A percentile compares a stretch with the other conserved stretches of the same genome.
Evolutionary conservation across 2,888 invertebrate genomes (phyloP).

Genomic region (Bugula neritina): DNA sequence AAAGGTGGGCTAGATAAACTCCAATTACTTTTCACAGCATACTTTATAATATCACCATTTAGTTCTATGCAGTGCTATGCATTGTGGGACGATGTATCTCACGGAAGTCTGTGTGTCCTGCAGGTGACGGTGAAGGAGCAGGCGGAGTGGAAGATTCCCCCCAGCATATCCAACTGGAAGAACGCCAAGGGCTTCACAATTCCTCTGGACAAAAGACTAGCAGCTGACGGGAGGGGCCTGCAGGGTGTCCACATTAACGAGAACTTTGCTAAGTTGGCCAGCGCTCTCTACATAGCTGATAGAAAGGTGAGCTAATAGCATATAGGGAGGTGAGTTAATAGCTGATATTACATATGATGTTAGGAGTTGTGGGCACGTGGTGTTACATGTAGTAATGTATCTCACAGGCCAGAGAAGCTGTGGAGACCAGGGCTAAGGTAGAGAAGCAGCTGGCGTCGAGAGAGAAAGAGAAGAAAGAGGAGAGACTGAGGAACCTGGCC

Average conservation of each 20-base stretch:
- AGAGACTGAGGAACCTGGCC: conserved; percentile 82
- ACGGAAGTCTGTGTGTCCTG: no score
- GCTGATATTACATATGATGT: no score
- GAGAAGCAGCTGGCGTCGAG: conserved; percentile 94
- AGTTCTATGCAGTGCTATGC: no score
- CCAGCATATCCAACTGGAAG: conserved; percentile 99
- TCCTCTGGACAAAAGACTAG: conserved; percentile 91
- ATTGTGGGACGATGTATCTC: no score
- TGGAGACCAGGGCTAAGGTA: conserved; percentile 89
- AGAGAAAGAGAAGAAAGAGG: conserved; percentile 96
- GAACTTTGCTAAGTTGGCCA: conserved; percentile 96
- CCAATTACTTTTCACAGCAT: no score
- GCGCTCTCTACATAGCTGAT: conserved; percentile 95
- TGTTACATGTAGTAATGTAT: background rate
- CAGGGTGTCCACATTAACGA: conserved; percentile 94
- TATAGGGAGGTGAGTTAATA: background rate
- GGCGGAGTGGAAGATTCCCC: conserved; percentile 98
- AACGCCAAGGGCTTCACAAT: conserved; percentile 98
- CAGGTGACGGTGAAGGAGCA: conserved; percentile 91
- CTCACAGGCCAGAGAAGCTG: conserved; percentile 78
- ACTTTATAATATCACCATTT: no score
- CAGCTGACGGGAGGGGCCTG: conserved; percentile 93
- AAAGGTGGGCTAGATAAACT: no score
- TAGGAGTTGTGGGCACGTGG: no score
- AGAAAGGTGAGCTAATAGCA: conserved; percentile 61